Base-by-base conservation (phyloP, 2,113 vertebrate genomes). In the Herpailurus yagouaroundi region DNA sequence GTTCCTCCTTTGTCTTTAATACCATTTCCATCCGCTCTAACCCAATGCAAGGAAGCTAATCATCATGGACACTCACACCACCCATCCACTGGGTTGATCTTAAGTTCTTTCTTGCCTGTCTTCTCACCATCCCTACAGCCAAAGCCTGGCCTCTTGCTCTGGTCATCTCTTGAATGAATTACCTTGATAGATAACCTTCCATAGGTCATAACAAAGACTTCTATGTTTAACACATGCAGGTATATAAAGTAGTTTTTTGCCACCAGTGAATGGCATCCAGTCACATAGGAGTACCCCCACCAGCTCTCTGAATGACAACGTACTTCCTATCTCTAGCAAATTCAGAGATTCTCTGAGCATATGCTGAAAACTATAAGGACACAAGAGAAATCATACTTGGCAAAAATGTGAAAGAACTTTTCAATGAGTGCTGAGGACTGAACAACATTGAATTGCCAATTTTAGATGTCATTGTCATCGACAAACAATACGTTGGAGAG, bases 401-500 rank as follows among this genome's bases (percentile, higher is more conserved):
- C 29, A 50, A 57, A 82, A 68, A 41, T 19, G 5, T 48, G 2
- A 31, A 94, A 27, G 52, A 84, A 66, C 3, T 68, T 63, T 77
- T 29, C 33, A 41, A 12, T 29, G 31, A 41, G 11, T 50, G 82
- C n/a, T n/a, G 15, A 89, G 89, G 50, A 18, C 25, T 68, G 33
- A 45, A 31, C 5, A 57, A 4, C 45, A 89, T 3, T 52, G 15
- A 55, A n/a, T 83, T 41, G 14, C 41, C 3, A 41, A 19, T 21
- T 68, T 60, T 89, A 15, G 81, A 55, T 95, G 84, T 95, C 64
- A 9, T 73, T 77, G 79, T 82, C 14, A 55, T n/a, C 95, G 33
- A 69, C 52, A 88, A 82, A 13, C 6, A 33, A 11, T 19, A 11
- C 12, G 12, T 69, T 52, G 16, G 57, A 48, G n/a, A 81, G 1